Evolutionary conservation across 2,888 invertebrate species (phyloP).

Genomic region (Sarcophaga subvicina): DNA sequence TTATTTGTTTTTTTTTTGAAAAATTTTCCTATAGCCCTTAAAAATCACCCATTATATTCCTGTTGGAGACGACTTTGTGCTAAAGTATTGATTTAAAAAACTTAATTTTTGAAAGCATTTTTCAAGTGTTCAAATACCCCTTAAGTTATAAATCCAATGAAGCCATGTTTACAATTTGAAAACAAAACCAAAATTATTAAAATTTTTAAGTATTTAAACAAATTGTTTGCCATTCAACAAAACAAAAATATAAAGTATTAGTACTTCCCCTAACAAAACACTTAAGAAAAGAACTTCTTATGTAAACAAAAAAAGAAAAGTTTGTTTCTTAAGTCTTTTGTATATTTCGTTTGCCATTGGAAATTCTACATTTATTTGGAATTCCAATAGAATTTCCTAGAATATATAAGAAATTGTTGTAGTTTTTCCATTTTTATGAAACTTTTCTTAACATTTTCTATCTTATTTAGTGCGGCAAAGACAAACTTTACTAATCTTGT

Average conservation of each 20-base stretch:
- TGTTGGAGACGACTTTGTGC: too few species aligned
- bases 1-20: too few species aligned
- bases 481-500: constrained; percentile 17
- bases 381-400: constrained; percentile 1
- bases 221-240: too few species aligned
- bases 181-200: too few species aligned
- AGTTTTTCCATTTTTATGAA: not conserved
- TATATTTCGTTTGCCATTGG: not conserved
- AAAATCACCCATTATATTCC: too few species aligned
- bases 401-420: not conserved
- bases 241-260: not conserved
- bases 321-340: not conserved
- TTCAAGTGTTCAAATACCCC: too few species aligned
- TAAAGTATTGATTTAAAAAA: too few species aligned
- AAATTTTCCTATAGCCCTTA: too few species aligned
- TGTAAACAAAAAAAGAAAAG: not conserved
- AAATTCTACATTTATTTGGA: not conserved
- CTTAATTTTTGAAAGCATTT: too few species aligned
- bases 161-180: too few species aligned
- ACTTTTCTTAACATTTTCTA: constrained; percentile 27
- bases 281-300: constrained; percentile 34
- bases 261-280: constrained; percentile 11
- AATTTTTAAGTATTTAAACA: too few species aligned
- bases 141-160: too few species aligned
- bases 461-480: not conserved